Conservation (phyloP, 2,113 vertebrate species). For the Gymnorhina tibicen region DNA sequence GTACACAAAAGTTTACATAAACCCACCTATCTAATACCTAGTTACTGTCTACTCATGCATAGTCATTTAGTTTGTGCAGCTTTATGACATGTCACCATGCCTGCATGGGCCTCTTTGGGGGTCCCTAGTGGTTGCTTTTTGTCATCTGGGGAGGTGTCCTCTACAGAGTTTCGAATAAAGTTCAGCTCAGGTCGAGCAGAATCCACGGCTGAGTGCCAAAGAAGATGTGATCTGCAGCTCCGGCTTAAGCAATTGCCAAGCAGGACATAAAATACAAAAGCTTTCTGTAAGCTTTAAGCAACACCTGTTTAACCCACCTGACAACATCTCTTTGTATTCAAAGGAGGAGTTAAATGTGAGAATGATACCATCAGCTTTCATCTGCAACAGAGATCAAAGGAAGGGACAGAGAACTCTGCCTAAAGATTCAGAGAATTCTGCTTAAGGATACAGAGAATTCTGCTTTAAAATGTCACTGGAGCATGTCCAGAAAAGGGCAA, state of each 20-base stretch:
- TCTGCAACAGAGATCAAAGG: neutral
- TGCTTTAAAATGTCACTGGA: neutral
- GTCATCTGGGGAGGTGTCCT: neutral
- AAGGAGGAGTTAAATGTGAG: neutral
- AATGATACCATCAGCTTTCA: neutral
- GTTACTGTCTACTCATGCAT: neutral
- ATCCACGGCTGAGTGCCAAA: neutral
- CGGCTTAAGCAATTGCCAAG: neutral
- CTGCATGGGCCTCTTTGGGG: neutral
- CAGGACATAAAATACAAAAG: neutral
- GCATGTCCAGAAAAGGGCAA: neutral
- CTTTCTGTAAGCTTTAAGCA: neutral
- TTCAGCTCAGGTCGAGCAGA: neutral
- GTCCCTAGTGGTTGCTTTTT: neutral
- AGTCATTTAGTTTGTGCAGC: neutral
- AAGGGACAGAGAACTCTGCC: neutral
- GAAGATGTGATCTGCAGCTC: neutral
- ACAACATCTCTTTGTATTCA: neutral
- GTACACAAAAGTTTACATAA: neutral
- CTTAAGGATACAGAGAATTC: neutral
- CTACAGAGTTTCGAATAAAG: neutral
- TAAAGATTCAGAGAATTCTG: neutral
- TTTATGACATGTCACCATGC: accelerated
- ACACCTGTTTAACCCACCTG: neutral
- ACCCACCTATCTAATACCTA: neutral